Evolutionary conservation across 2,113 vertebrate genomes (phyloP), one percentile per base, ranked within the genome.

Genomic region (Albula glossodonta): DNA sequence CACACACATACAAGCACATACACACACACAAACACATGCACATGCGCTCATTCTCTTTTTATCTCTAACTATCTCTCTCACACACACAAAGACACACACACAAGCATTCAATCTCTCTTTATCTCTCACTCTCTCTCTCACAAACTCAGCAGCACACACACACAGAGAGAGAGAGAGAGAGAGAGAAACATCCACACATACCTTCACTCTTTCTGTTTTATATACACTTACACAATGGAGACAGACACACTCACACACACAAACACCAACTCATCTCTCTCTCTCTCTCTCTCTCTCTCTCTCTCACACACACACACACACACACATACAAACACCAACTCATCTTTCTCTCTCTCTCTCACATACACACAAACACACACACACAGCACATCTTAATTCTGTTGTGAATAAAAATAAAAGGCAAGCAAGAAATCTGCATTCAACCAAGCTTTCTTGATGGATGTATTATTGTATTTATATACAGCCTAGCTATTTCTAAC

Each of bases 381-480:
- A 74, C n/a, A 31, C n/a, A 91, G 91, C 88, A 88, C 88, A 90
- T 90, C 94, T 95, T 93, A 91, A 93, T 94, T 94, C 90, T 84
- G 88, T 93, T 90, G 90, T 87, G 91, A 92, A 91, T 91, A 51
- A 74, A 15, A 52, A 80, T 53, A 70, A 84, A 94, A 93, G 93
- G 84, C 88, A 90, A 92, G 92, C 89, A 89, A 91, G 89, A 93
- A 93, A 94, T 93, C 93, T 94, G 94, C 92, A 92, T 92, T 93
- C 88, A 91, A 94, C 94, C 91, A 92, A 90, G 87, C 41, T 83
- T 57, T 90, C 90, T 92, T 82, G 85, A 74, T 41, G 86, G 63
- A 70, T 63, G 83, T 86, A 91, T 86, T 63, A 83, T 84, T 87
- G 91, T 91, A 91, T 93, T 92, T 91, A 84, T 87, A 84, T 90